Conservation (phyloP, 2,113 vertebrate species). For the Scalopus aquaticus region DNA sequence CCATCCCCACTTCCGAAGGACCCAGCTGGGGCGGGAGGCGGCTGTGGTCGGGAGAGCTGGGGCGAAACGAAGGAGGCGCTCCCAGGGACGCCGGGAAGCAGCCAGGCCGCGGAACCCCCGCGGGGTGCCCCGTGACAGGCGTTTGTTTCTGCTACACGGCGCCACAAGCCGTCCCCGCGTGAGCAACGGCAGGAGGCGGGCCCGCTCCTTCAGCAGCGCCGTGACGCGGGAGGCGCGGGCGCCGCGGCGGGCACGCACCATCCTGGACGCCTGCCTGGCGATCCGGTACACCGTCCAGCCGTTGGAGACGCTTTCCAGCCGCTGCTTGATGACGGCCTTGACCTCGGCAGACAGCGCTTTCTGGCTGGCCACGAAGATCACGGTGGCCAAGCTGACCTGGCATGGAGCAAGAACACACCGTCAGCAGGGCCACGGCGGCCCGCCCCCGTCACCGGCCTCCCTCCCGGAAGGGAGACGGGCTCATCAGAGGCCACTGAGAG, state of each 20-base stretch:
- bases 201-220: too few species aligned
- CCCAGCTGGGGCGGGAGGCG: too few species aligned
- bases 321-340: slow-evolving; percentile 95
- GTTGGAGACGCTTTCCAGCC: slow-evolving; percentile 95
- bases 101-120: too few species aligned
- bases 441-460: neutral
- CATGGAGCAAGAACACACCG: neutral
- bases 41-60: too few species aligned
- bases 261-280: slow-evolving; percentile 97
- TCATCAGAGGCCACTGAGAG: too few species aligned
- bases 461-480: too few species aligned
- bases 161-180: too few species aligned
- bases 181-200: too few species aligned
- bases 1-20: neutral
- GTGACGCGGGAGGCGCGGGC: neutral
- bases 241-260: slow-evolving; percentile 83
- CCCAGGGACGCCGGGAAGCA: too few species aligned
- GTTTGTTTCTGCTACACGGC: too few species aligned
- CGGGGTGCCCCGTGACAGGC: too few species aligned
- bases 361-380: slow-evolving; percentile 98
- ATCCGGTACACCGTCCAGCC: slow-evolving; percentile 99
- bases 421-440: neutral
- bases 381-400: slow-evolving; percentile 97
- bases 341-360: slow-evolving; percentile 94
- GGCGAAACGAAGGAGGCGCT: too few species aligned